A percentile compares a stretch with the other conserved stretches of the same genome.
These are phyloP conservation scores for Colossoma macropomum DNA, from an alignment of 2,113 vertebrate species.

Conservation along the genomic window DNA sequence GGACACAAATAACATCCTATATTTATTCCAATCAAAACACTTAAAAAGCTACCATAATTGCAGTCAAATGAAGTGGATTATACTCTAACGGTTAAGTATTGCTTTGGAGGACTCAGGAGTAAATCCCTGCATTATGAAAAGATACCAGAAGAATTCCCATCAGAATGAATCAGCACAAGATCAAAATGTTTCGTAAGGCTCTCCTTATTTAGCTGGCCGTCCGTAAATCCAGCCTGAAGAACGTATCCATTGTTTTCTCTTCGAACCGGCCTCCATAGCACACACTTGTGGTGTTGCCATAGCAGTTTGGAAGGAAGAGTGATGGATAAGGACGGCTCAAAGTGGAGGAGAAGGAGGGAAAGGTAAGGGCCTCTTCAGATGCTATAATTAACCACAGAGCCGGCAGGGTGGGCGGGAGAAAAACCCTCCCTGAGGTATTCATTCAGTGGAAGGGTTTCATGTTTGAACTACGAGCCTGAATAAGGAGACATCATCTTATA, in stretches of 20 bases:
- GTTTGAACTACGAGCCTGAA: neutral
- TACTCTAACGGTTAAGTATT: neutral
- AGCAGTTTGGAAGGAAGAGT: neutral
- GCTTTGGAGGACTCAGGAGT: neutral
- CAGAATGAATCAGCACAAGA: neutral
- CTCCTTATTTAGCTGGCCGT: neutral
- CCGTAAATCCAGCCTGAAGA: neutral
- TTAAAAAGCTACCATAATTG: conserved; percentile 15
- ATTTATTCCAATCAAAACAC: neutral
- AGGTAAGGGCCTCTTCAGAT: conserved; percentile 14
- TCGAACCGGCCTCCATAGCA: neutral
- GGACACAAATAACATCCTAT: neutral
- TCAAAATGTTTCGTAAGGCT: neutral
- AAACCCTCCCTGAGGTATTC: neutral
- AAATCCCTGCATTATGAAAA: neutral
- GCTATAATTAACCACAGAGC: conserved; percentile 27
- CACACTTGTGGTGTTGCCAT: neutral
- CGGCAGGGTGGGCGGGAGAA: neutral
- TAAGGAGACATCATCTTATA: neutral
- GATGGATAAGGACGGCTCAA: neutral
- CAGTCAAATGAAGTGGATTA: conserved; percentile 31
- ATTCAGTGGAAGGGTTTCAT: neutral
- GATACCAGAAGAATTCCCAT: neutral
- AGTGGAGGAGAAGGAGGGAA: neutral
- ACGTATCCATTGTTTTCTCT: conserved; percentile 14